phyloP scores from a whole-genome alignment of 1,140 invertebrate species.

The Ridgeia piscesae region DNA sequence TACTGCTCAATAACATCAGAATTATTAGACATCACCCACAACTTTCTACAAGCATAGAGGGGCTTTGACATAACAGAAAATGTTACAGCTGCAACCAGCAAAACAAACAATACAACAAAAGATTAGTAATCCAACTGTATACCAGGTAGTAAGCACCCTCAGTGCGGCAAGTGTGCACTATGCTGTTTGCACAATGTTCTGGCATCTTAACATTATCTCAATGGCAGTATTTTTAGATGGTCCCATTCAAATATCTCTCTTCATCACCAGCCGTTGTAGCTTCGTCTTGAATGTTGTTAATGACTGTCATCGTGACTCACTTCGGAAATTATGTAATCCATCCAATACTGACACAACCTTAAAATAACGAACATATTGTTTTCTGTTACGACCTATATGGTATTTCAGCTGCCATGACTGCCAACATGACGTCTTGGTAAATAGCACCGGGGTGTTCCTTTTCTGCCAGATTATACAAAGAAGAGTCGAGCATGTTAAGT shows the following conservation, averaged over 20 bases:
- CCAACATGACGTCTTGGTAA: neutral
- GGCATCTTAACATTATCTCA: too few species aligned
- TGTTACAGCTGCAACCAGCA: neutral
- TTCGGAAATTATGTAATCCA: neutral
- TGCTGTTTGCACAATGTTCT: too few species aligned
- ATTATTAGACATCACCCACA: neutral
- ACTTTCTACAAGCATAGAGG: too few species aligned
- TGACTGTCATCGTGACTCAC: neutral
- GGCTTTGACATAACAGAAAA: neutral
- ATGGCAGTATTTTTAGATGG: neutral
- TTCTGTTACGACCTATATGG: neutral
- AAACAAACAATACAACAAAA: neutral
- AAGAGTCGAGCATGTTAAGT: neutral
- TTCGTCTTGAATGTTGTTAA: neutral
- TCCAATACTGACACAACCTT: neutral
- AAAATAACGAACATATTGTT: neutral
- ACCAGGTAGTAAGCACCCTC: too few species aligned
- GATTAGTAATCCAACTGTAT: neutral
- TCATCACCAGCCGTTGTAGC: neutral
- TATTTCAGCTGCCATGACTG: neutral
- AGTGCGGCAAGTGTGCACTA: too few species aligned
- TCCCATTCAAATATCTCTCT: neutral
- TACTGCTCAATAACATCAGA: neutral
- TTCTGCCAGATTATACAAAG: neutral
- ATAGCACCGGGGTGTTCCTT: neutral